A percentile compares a stretch with the other conserved stretches of the same genome.
These are phyloP conservation scores for Notoglanidium macrostoma DNA, from an alignment of 2,797 vertebrate genomes.

Conservation along the genomic window DNA sequence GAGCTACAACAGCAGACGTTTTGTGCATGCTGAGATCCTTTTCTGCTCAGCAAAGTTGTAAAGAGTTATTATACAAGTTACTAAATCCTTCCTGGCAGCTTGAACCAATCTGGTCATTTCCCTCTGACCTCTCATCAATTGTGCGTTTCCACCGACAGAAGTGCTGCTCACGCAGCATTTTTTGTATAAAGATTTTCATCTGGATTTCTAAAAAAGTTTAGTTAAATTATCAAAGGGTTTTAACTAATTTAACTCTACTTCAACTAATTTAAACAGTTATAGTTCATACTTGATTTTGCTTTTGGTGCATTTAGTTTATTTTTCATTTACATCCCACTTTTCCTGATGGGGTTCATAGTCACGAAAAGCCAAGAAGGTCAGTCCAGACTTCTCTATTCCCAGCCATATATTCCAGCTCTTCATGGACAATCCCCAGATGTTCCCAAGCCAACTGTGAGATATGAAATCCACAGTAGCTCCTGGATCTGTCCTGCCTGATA, in stretches of 20 bases:
- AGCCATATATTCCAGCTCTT: neutral
- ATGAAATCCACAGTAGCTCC: neutral
- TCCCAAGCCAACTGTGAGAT: neutral
- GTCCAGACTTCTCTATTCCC: neutral
- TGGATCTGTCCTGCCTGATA: neutral
- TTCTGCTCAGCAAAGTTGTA: no score
- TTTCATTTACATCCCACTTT: neutral
- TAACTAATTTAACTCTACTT: neutral
- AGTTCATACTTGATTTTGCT: neutral
- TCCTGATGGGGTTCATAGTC: neutral
- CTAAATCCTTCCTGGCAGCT: no score
- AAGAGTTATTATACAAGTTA: no score
- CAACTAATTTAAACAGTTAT: neutral
- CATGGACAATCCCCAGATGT: neutral
- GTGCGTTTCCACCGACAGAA: no score
- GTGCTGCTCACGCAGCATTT: no score
- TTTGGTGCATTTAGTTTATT: neutral
- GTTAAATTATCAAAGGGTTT: neutral
- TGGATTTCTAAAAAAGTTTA: neutral
- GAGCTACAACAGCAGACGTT: no score
- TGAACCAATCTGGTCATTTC: no score
- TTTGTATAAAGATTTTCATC: neutral
- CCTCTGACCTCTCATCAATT: no score
- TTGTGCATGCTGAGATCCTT: no score
- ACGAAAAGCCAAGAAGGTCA: neutral